These are phyloP conservation scores for Spilogale gracilis DNA, from an alignment of 2,113 vertebrate species.

Conservation along the genomic window DNA sequence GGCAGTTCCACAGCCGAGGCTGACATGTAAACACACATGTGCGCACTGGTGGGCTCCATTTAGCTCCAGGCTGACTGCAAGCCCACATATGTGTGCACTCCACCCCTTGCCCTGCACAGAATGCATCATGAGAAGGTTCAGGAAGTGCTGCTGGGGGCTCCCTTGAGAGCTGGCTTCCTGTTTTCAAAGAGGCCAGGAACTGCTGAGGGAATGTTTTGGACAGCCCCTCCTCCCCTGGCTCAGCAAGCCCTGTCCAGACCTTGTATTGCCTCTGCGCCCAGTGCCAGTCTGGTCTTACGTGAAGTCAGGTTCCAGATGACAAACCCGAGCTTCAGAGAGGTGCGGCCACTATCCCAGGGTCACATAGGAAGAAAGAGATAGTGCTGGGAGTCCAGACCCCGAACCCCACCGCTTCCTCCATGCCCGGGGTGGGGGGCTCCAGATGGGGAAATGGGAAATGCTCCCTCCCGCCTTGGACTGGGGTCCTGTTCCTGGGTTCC, in stretches of 20 bases:
- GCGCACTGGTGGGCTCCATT: too few relatives aligned
- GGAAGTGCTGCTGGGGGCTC: slow-evolving; percentile 37
- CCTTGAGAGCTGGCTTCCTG: slow-evolving; percentile 56
- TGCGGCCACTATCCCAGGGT: not conserved
- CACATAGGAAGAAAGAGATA: not conserved
- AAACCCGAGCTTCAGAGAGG: not conserved
- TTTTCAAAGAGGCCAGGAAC: slow-evolving; percentile 40
- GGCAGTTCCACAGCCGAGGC: not conserved
- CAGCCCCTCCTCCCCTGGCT: not conserved
- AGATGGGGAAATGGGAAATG: not conserved
- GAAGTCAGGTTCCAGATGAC: not conserved
- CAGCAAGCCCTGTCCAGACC: not conserved
- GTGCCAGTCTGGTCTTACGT: not conserved
- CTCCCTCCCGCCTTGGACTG: not conserved
- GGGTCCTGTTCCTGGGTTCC: not conserved
- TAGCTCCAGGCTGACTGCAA: not conserved
- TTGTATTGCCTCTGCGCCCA: not conserved
- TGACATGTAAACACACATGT: fast-evolving
- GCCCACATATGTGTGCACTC: not conserved
- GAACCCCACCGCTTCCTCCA: not conserved
- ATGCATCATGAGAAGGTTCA: not conserved
- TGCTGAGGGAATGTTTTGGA: slow-evolving; percentile 7
- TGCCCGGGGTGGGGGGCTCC: not conserved
- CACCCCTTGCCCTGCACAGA: not conserved
- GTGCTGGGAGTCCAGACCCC: not conserved